A percentile compares a stretch with the other conserved stretches of the same genome.
Evolutionary conservation across 2,888 invertebrate genomes (phyloP).

Genomic region (Callinectes sapidus): DNA sequence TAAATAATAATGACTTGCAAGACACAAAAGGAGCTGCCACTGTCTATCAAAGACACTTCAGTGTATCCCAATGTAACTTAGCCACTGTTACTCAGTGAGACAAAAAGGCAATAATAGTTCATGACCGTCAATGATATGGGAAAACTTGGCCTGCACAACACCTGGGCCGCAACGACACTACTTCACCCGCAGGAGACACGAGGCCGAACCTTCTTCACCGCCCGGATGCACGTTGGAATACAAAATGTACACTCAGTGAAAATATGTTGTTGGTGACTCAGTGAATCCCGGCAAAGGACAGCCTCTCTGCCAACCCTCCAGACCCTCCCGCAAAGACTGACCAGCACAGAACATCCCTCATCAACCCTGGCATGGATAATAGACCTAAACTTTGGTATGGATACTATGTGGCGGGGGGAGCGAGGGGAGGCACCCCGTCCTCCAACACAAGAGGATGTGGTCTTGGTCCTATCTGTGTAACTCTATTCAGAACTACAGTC

Average conservation of each 20-base stretch:
- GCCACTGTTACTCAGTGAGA: neutral
- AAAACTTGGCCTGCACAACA: neutral
- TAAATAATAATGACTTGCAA: constrained; percentile 45
- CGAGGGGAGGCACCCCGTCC: neutral
- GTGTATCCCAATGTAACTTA: constrained; percentile 27
- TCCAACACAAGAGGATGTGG: constrained; percentile 39
- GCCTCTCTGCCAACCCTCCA: constrained; percentile 20
- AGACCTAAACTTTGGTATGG: constrained; percentile 68
- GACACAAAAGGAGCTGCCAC: constrained; percentile 53
- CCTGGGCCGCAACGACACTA: neutral
- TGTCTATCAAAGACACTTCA: constrained; percentile 48
- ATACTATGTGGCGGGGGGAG: constrained; percentile 50
- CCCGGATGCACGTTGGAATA: neutral
- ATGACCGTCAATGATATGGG: neutral
- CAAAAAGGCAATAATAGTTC: constrained; percentile 21
- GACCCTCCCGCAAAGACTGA: constrained; percentile 29
- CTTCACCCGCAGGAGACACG: neutral
- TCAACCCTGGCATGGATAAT: constrained; percentile 41
- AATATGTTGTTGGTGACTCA: neutral
- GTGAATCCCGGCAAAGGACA: constrained; percentile 6
- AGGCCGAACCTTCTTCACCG: neutral
- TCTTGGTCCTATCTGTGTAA: constrained; percentile 42
- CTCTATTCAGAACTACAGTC: constrained; percentile 54
- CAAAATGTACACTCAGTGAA: neutral
- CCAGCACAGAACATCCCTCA: constrained; percentile 43